These are phyloP conservation scores for Bucco capensis DNA, from an alignment of 2,113 vertebrate species.

Conservation along the genomic window DNA sequence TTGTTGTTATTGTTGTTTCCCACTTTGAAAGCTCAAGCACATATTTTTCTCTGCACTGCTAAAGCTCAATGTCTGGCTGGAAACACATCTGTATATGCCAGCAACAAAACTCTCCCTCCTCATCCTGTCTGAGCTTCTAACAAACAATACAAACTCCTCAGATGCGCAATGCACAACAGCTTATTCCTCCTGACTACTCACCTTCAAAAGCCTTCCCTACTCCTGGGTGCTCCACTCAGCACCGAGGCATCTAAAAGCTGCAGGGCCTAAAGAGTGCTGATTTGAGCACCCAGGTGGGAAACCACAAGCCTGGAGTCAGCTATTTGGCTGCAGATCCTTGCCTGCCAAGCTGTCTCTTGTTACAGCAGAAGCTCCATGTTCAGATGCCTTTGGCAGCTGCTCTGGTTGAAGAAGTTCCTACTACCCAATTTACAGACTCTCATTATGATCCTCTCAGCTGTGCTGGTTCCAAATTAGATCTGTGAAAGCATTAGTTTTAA, in stretches of 20 bases:
- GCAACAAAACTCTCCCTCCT: neutral
- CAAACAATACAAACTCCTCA: neutral
- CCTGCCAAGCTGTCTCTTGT: neutral
- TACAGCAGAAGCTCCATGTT: neutral
- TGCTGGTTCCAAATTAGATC: neutral
- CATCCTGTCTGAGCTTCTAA: neutral
- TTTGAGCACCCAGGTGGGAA: neutral
- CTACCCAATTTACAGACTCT: neutral
- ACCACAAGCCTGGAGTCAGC: neutral
- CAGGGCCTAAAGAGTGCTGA: neutral
- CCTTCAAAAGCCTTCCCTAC: neutral
- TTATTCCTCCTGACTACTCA: neutral
- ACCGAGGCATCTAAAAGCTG: neutral
- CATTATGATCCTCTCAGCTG: neutral
- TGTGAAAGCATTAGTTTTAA: neutral
- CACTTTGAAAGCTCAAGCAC: conserved; percentile 55
- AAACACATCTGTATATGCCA: conserved; percentile 7
- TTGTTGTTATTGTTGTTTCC: conserved; percentile 23
- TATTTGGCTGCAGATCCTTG: neutral
- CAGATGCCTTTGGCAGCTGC: conserved; percentile 7
- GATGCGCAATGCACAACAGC: neutral
- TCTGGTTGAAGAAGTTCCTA: neutral
- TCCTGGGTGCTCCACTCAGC: neutral
- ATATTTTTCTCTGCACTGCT: conserved; percentile 25
- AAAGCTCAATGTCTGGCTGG: conserved; percentile 38